Evolutionary conservation across 1,140 invertebrate species (phyloP).

Genomic region (Trialeurodes vaporariorum): DNA sequence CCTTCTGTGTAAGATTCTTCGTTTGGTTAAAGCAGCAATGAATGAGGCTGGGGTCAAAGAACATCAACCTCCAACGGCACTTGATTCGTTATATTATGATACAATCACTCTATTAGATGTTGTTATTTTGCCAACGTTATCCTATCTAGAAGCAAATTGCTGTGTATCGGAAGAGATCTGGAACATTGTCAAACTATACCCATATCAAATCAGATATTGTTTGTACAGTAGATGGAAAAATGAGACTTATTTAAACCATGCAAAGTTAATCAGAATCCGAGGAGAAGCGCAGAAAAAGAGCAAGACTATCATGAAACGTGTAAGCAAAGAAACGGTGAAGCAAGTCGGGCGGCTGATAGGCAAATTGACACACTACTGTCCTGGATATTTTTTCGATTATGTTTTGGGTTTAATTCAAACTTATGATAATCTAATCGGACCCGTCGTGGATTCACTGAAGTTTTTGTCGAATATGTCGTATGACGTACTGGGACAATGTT

Average conservation of each 20-base stretch:
- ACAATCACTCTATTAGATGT: constrained; percentile 77
- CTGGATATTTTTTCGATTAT: constrained; percentile 92
- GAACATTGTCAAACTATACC: constrained; percentile 79
- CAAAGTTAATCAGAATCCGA: constrained; percentile 64
- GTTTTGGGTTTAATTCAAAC: constrained; percentile 88
- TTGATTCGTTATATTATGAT: constrained; percentile 54
- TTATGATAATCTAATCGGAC: constrained; percentile 93
- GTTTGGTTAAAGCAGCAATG: constrained; percentile 18
- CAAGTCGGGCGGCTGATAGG: constrained; percentile 89
- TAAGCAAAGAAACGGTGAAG: constrained; percentile 98
- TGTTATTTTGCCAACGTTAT: constrained; percentile 76
- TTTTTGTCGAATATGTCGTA: constrained; percentile 92
- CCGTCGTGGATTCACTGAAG: constrained; percentile 96
- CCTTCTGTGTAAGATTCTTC: constrained; percentile 67
- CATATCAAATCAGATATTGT: constrained; percentile 84
- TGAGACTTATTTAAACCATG: constrained; percentile 67
- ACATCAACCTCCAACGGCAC: constrained; percentile 23
- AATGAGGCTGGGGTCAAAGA: constrained; percentile 19
- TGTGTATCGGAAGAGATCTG: constrained; percentile 93
- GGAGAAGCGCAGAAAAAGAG: constrained; percentile 82
- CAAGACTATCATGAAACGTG: constrained; percentile 82
- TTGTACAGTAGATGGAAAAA: constrained; percentile 92
- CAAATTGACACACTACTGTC: constrained; percentile 92
- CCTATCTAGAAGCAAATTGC: constrained; percentile 86
- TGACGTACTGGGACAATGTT: constrained; percentile 90